phyloP scores from a whole-genome alignment of 2,888 invertebrate genomes.

The Loripinus fragilis region DNA sequence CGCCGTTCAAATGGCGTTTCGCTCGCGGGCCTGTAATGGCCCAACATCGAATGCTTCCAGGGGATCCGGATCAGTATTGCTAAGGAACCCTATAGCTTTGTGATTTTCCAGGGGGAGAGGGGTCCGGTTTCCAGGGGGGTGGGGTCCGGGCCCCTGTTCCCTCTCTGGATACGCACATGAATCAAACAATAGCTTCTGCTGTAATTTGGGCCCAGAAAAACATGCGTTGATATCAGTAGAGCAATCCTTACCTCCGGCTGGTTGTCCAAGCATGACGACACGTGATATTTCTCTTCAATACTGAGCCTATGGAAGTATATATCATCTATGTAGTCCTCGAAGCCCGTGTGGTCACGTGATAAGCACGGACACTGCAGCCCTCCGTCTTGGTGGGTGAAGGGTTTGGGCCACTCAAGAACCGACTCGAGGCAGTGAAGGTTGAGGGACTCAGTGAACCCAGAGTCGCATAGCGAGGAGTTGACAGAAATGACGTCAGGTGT shows the following conservation, averaged over 20 bases:
- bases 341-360: conserved; percentile 62
- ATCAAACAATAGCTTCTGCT: no score
- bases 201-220: no score
- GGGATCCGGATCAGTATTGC: no score
- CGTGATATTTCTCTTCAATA: conserved; percentile 69
- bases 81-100: no score
- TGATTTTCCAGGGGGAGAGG: no score
- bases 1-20: no score
- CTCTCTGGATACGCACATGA: no score
- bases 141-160: no score
- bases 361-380: conserved; percentile 30
- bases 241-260: conserved; percentile 66
- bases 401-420: conserved; percentile 56
- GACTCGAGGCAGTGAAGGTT: conserved; percentile 64
- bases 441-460: conserved; percentile 62
- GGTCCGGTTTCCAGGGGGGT: no score
- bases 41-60: no score
- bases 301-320: conserved; percentile 69
- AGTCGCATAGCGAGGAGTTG: conserved; percentile 58
- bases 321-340: conserved; percentile 67
- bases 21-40: no score
- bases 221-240: no score
- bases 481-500: conserved; percentile 46
- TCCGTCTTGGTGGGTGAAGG: conserved; percentile 10
- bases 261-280: conserved; percentile 61